Base-by-base conservation (phyloP, 2,888 invertebrate genomes). In the Eupithecia vulgata region DNA sequence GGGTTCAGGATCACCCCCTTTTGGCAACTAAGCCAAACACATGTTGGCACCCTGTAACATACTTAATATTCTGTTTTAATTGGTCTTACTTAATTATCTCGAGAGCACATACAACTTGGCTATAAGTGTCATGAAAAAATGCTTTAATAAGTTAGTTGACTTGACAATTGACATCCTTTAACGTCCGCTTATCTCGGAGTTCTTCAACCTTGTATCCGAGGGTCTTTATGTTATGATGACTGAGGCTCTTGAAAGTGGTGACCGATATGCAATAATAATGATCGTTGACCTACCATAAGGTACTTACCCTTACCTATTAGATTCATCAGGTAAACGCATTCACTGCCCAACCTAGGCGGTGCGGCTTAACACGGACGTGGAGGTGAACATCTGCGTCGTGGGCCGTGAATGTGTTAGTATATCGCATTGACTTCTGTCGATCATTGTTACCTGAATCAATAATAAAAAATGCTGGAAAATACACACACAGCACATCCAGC, bases 201-300 rank as follows among this genome's bases (percentile, higher is more conserved):
- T 69, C 67, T 73, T 52, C 62, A 67, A 67, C 73, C 73, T 57
- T 34, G 52, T 35, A 12, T 45, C 37, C 34, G 48, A 48, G 65
- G 34, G 48, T 67, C 69, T 67, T 67, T 73, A 62, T 66, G 35
- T 65, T 17, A 52, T 21, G 40, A 72, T 67, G 67, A 71, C 67
- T n/a, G 67, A 6, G 64, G 35, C 57, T 68, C 72, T 71, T 67
- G 48, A 72, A 52, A 30, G 62, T 42, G 52, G 52, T 30, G 65
- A 34, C 66, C 62, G 67, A 48, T 64, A 57, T 69, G 45, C 45
- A 61, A 35, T 45, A 59, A 35, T 45, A 59, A 69, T 35, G 65
- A 68, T 25, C 57, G 57, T 68, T 68, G 59, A 67, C 59, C 61
- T 68, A 30, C 68, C 12, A 40, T 52, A 8, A 5, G 12, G 21